Base-by-base conservation (phyloP, 2,888 invertebrate genomes). In the Fragum sueziense region DNA sequence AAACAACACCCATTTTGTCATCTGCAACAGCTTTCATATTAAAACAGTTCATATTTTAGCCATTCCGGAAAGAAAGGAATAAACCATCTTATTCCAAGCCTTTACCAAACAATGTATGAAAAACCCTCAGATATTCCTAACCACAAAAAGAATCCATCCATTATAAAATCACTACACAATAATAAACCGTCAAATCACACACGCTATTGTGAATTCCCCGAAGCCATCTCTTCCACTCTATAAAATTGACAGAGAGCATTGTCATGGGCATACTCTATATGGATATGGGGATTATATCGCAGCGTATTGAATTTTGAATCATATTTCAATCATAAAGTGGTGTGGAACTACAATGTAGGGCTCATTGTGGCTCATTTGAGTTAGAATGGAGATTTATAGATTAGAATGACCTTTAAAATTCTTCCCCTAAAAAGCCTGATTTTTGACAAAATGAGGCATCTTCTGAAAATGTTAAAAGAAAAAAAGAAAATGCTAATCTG, bases 251-350 rank as follows among this genome's bases (percentile, higher is more conserved):
- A 57, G 27, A 57, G 57, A 17, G 14, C 25, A 57, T 25, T 57
- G 27, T 7, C 27, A 57, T 4, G 29, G 57, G 27, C 47, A 47
- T 25, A 27, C 57, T 57, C 14, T 57, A 57, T 57, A 27, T 57
- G 57, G 57, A 57, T 47, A 47, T 57, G 57, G 57, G 29, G 57
- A 14, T 25, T 29, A 57, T 57, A 57, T 27, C 7, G 57, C 17
- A 29, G 25, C 29, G 57, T 57, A 57, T 57, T 57, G 57, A 57
- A 57, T 57, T 57, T 25, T 29, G 27, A 57, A 57, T 57, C 22
- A 54, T 54, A 11, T 1, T 54, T 22, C 27, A 25, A 57, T 57
- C 47, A 47, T 20, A 47, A 47, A 47, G n/a, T n/a, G n/a, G n/a
- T n/a, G n/a, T n/a, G n/a, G n/a, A n/a, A n/a, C n/a, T n/a, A n/a